Base-by-base conservation (phyloP, 2,888 invertebrate genomes). In the Orthosia incerta region DNA sequence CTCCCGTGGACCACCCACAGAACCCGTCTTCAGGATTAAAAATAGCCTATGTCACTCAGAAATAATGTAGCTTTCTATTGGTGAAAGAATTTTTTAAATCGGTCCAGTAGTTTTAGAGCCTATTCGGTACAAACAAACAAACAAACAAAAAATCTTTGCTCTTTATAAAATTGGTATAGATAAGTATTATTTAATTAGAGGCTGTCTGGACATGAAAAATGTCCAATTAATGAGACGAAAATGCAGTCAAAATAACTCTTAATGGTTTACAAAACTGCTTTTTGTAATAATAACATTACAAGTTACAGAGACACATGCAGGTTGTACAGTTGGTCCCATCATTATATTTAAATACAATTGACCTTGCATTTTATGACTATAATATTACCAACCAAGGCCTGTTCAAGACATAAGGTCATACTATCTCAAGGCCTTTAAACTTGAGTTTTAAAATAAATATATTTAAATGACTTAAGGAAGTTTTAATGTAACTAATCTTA, bases 381-480 rank as follows among this genome's bases (percentile, higher is more conserved):
- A 69, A 56, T 68, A 50, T 72, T 70, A 62, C 50, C 13, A 70
- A n/a, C 23, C 76, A 83, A 83, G 85, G 85, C 74, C 75, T 56
- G 18, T 50, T 63, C n/a, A 57, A 60, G 31, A 66, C 68, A 13
- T 67, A 75, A 85, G 64, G 74, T 74, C 46, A 69, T 26, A 69
- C 57, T 59, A 51, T 70, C 63, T 23, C 71, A 83, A 82, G 83
- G 79, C 70, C 57, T 16, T 66, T 20, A 64, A 53, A 60, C 23
- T 64, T 26, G 51, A 71, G 57, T 72, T 69, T 62, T 20, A 62
- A 66, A 62, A 39, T 59, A 31, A 63, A 71, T 45, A 70, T 69
- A 39, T 63, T 63, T 71, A 60, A 79, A 51, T 69, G 11, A 73
- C 63, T 82, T 76, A 80, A 80, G 85, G 85, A 86, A 86, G 86